These are phyloP conservation scores for Limnothrissa miodon DNA, from an alignment of 2,113 vertebrate genomes.

Conservation along the genomic window DNA sequence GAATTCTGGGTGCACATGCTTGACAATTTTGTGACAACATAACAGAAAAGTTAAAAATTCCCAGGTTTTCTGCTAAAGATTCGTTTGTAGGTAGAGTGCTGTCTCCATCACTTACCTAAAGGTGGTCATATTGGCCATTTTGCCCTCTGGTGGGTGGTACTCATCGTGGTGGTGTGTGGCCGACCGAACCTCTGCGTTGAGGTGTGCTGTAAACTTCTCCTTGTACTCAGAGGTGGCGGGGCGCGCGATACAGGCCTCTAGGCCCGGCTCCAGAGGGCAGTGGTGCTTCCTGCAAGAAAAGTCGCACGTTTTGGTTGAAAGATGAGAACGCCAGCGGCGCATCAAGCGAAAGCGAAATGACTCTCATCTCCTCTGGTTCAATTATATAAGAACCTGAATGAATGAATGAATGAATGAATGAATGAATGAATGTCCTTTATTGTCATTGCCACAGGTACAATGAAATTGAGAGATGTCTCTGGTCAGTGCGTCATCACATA, in stretches of 20 bases:
- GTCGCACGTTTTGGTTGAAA: background rate
- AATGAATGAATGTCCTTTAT: too few species aligned
- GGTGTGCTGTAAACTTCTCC: conserved; percentile 39
- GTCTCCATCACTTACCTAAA: conserved; percentile 32
- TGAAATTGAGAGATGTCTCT: too few species aligned
- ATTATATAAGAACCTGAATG: background rate
- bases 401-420: too few species aligned
- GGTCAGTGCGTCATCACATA: too few species aligned
- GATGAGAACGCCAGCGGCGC: background rate
- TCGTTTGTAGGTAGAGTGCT: background rate
- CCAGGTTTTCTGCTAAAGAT: too few species aligned
- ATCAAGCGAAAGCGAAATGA: background rate
- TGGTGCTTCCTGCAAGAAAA: conserved; percentile 29
- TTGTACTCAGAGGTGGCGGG: conserved; percentile 49
- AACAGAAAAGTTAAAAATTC: too few species aligned
- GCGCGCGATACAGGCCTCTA: background rate
- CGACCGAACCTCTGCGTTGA: rapidly evolving
- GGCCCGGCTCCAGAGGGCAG: background rate
- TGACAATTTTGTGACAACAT: background rate
- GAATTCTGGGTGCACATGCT: too few species aligned
- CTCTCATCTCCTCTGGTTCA: background rate
- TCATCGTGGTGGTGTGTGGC: conserved; percentile 10
- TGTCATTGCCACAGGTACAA: too few species aligned
- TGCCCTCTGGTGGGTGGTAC: conserved; percentile 22
- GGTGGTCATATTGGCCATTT: background rate